Conservation (phyloP, 2,888 invertebrate species). For the Melitaea athalia region DNA sequence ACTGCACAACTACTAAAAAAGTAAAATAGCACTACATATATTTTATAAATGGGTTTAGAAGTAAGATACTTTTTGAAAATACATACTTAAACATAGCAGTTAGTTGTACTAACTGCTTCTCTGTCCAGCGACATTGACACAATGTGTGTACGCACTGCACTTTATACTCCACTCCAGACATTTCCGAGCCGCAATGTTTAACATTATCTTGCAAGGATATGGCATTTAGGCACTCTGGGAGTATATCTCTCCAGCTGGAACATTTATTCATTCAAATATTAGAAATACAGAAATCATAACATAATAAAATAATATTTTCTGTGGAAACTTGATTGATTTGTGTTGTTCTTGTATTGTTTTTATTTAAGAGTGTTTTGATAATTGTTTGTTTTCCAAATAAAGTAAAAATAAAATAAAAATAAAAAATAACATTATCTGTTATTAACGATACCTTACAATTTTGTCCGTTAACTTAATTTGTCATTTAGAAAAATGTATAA, state of each 20-base stretch:
- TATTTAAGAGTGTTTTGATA: no score
- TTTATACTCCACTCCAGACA: constrained; percentile 83
- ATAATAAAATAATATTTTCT: no score
- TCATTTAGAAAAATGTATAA: no score
- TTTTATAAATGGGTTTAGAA: background rate
- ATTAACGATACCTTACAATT: no score
- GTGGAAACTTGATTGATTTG: no score
- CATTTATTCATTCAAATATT: background rate
- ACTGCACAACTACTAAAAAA: no score
- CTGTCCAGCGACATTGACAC: constrained; percentile 83
- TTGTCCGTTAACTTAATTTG: no score
- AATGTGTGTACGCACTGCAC: constrained; percentile 82
- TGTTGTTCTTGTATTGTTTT: no score
- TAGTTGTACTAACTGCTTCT: constrained; percentile 83
- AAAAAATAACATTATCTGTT: no score
- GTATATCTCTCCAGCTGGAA: constrained; percentile 85
- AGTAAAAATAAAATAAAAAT: no score
- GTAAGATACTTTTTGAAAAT: background rate
- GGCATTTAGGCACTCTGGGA: constrained; percentile 83
- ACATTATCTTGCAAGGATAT: constrained; percentile 78
- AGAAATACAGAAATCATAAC: background rate
- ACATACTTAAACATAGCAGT: constrained; percentile 86
- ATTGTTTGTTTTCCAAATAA: no score
- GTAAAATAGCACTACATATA: no score
- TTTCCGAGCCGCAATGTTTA: constrained; percentile 81